Percentiles rank a stretch among this genome's conserved stretches.
These are phyloP conservation scores for Hyposoter didymator DNA, from an alignment of 2,888 invertebrate species.

Conservation along the genomic window DNA sequence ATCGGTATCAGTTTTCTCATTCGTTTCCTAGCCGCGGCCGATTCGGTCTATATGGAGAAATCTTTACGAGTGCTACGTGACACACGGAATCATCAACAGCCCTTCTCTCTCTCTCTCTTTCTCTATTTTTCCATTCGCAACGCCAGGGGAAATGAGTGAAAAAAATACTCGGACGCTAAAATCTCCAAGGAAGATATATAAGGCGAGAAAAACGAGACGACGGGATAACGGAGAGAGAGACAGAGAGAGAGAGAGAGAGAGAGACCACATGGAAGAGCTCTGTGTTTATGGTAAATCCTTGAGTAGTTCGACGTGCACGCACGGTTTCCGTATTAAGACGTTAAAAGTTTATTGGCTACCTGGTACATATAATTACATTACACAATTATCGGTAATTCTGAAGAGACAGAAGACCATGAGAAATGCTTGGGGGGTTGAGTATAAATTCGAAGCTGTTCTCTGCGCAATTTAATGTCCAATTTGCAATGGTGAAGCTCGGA, in stretches of 20 bases:
- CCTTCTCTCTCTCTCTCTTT: constrained; percentile 1
- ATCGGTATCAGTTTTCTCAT: constrained; percentile 42
- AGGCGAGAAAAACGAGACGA: not conserved
- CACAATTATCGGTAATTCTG: constrained; percentile 22
- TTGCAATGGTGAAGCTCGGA: constrained; percentile 12
- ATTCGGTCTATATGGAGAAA: constrained; percentile 45
- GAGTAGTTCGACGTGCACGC: constrained; percentile 33
- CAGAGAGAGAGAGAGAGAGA: not conserved
- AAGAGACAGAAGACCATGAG: constrained; percentile 21
- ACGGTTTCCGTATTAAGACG: constrained; percentile 34
- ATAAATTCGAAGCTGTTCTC: constrained; percentile 37
- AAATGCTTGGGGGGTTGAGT: not conserved
- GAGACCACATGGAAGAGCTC: constrained; percentile 21
- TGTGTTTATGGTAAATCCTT: constrained; percentile 48
- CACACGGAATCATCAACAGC: constrained; percentile 34
- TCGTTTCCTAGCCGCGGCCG: constrained; percentile 35
- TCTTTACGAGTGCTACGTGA: constrained; percentile 57
- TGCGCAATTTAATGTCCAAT: constrained; percentile 31
- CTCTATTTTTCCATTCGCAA: not conserved
- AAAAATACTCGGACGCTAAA: constrained; percentile 1
- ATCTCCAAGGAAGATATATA: constrained; percentile 9
- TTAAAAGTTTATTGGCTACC: constrained; percentile 45
- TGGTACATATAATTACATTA: constrained; percentile 44
- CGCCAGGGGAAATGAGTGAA: not conserved
- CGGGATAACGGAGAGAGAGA: constrained; percentile 5